phyloP scores from a whole-genome alignment of 2,113 vertebrate genomes.

The Myrmophylax atrothorax region DNA sequence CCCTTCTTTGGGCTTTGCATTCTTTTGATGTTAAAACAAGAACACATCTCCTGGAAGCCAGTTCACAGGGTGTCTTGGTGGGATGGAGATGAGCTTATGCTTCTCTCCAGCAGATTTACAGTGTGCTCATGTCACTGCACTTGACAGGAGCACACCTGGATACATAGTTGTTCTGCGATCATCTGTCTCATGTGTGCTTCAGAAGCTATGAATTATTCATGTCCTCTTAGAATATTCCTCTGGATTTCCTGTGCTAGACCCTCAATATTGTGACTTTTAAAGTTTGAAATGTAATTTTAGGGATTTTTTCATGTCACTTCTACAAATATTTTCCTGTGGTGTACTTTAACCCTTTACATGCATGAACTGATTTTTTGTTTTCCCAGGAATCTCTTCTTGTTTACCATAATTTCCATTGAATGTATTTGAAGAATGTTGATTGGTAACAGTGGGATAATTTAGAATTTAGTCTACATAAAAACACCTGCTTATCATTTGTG shows the following conservation, averaged over 20 bases:
- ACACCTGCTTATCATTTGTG: conserved; percentile 17
- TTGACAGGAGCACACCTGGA: conserved; percentile 53
- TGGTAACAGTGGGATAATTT: not conserved
- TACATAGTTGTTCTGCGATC: conserved; percentile 38
- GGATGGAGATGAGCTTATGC: not conserved
- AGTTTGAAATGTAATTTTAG: not conserved
- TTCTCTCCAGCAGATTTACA: conserved; percentile 41
- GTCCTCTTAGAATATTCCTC: conserved; percentile 11
- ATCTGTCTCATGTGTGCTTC: conserved; percentile 43
- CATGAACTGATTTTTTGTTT: not conserved
- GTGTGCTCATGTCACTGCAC: conserved; percentile 20
- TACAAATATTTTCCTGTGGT: not conserved
- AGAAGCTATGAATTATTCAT: conserved; percentile 59
- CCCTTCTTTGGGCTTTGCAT: not conserved
- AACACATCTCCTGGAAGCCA: not conserved
- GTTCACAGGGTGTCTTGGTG: not conserved
- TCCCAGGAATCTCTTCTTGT: not conserved
- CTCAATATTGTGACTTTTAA: conserved; percentile 18
- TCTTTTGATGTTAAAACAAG: conserved; percentile 14
- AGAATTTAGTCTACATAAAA: conserved; percentile 19
- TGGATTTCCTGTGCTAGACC: not conserved
- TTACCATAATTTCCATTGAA: not conserved
- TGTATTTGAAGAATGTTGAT: not conserved
- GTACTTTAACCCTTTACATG: not conserved
- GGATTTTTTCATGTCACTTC: not conserved